Percentiles rank a stretch among this genome's conserved stretches.
Conservation (phyloP, 2,888 invertebrate genomes). For the Drosophila histrio region DNA sequence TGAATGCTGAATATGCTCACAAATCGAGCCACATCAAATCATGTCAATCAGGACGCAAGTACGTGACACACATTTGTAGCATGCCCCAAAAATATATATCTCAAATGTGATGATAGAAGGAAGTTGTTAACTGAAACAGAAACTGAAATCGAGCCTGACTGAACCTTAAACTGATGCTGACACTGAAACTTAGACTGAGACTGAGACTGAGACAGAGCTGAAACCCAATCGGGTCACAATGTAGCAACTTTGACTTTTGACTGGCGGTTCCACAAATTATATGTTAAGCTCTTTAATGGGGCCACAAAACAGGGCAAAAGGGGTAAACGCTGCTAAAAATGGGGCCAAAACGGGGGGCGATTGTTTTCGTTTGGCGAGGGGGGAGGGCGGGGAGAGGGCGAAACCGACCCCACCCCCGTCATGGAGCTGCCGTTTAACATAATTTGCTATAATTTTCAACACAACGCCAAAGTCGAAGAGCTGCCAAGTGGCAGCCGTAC, state of each 20-base stretch:
- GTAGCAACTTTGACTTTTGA: conserved; percentile 61
- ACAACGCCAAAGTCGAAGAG: conserved; percentile 59
- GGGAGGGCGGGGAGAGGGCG: neutral
- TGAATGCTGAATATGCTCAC: conserved; percentile 3
- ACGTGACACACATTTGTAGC: conserved; percentile 73
- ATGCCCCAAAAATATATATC: conserved; percentile 12
- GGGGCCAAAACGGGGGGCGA: conserved; percentile 42
- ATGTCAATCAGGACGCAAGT: conserved; percentile 69
- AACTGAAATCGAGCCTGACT: neutral
- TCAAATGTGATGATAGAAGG: conserved; percentile 16
- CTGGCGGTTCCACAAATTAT: conserved; percentile 59
- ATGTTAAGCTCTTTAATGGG: conserved; percentile 66
- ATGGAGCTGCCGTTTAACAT: conserved; percentile 81
- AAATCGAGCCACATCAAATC: conserved; percentile 58
- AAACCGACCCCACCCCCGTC: conserved; percentile 51
- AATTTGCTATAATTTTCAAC: conserved; percentile 83
- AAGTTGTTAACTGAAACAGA: neutral
- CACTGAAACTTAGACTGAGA: neutral
- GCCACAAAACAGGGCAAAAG: conserved; percentile 31
- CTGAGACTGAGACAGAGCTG: neutral
- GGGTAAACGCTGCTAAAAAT: conserved; percentile 22
- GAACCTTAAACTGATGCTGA: neutral
- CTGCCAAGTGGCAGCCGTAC: conserved; percentile 55
- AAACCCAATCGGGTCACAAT: conserved; percentile 34
- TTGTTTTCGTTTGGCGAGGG: neutral